phyloP scores from a whole-genome alignment of 2,113 vertebrate genomes.

The Tinamus guttatus region DNA sequence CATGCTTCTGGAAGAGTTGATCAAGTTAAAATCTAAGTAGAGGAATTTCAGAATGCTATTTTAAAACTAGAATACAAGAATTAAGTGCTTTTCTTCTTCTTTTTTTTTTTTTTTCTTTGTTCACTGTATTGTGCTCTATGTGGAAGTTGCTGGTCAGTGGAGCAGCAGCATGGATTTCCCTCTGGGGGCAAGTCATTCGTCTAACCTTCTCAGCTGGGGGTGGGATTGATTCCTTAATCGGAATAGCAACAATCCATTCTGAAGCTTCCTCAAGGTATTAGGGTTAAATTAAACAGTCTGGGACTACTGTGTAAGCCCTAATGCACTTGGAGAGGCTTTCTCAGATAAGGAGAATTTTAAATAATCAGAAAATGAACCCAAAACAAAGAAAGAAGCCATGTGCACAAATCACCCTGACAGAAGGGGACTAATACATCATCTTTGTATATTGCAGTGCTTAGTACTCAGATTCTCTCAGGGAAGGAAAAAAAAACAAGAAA shows the following conservation, averaged over 20 bases:
- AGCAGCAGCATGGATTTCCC: neutral
- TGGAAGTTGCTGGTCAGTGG: conserved; percentile 3
- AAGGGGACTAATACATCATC: neutral
- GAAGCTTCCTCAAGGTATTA: conserved; percentile 65
- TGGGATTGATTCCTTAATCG: conserved; percentile 33
- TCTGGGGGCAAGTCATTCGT: conserved; percentile 25
- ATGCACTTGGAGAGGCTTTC: conserved; percentile 49
- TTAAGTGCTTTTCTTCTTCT: neutral
- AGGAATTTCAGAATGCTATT: neutral
- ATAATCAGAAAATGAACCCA: conserved; percentile 10
- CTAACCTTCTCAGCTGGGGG: neutral
- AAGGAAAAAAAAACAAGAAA: neutral
- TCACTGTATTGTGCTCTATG: fast-evolving
- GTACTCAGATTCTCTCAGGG: neutral
- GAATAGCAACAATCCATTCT: conserved; percentile 33
- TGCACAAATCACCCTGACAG: neutral
- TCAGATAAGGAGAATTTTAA: conserved; percentile 18
- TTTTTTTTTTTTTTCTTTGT: neutral
- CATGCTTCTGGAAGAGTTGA: neutral
- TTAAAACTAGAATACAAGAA: neutral
- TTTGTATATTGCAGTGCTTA: conserved; percentile 33
- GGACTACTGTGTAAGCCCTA: conserved; percentile 32
- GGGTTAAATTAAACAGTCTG: conserved; percentile 64
- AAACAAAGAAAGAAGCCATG: conserved; percentile 26
- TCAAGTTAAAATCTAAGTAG: neutral